Evolutionary conservation across 1,140 invertebrate genomes (phyloP), one percentile per base, ranked within the genome.

Genomic region (Drosophila insularis): DNA sequence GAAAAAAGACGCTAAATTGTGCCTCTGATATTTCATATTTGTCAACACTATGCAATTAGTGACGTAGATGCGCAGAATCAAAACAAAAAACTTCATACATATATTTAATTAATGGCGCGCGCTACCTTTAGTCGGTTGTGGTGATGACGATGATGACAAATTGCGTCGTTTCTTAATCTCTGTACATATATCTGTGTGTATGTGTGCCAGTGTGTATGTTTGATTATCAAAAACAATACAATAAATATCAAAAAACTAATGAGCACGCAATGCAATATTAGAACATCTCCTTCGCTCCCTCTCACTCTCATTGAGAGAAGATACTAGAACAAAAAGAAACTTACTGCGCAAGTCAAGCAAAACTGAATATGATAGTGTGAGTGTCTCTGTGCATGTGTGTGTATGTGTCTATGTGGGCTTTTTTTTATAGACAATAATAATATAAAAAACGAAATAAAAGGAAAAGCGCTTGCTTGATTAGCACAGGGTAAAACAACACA

Each of bases 331-430:
- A 50, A 50, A 21, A 21, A 21, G 19, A 50, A 19, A 50, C 7
- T 50, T 50, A 21, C 17, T 50, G 43, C 43, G 43, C 43, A 50
- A 50, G 43, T 50, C 43, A 50, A 50, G 17, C 17, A 21, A 50
- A 50, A 21, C 8, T 11, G 10, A 50, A 50, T 46, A 10, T 21
- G 43, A 50, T n/a, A 50, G 17, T 46, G 2, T 19, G 14, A 19
- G 14, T 13, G 35, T 13, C n/a, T n/a, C n/a, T n/a, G 7, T 46
- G 7, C n/a, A n/a, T n/a, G 40, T 46, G 43, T 46, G 7, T 19
- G 17, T 19, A 46, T 19, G 1, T 21, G 8, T 50, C 7, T 21
- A 19, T 21, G 17, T 50, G 43, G 43, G 43, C 43, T 7, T 17
- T 17, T 11, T 50, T 50, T 19, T 21, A 19, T 17, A 37, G 14